Percentiles rank a stretch among this genome's conserved stretches.
These are phyloP conservation scores for Saccostrea echinata DNA, from an alignment of 1,140 invertebrate species.

Conservation along the genomic window DNA sequence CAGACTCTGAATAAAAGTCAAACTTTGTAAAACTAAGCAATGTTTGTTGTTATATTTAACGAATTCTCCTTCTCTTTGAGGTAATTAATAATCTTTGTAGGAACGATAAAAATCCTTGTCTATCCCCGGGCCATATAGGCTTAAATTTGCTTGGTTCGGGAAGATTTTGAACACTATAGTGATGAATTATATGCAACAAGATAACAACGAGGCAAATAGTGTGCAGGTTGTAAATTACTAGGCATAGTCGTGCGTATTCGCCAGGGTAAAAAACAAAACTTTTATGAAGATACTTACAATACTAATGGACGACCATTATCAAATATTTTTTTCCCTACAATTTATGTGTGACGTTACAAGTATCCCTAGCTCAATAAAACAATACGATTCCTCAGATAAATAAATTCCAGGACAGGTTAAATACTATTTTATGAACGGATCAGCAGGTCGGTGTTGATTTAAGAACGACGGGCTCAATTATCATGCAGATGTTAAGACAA, in stretches of 20 bases:
- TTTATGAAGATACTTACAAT: no score
- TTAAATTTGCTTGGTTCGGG: background rate
- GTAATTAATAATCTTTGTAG: constrained; percentile 33
- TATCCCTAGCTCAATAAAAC: background rate
- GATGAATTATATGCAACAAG: constrained; percentile 1
- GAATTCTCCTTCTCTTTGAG: background rate
- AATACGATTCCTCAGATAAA: background rate
- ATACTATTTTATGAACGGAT: background rate
- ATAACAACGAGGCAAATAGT: background rate
- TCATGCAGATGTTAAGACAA: constrained; percentile 15
- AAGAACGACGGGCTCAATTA: background rate
- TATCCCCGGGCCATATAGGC: background rate
- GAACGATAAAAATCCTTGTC: constrained; percentile 23
- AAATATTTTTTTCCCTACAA: no score
- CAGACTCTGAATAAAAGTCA: constrained; percentile 35
- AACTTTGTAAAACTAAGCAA: constrained; percentile 22
- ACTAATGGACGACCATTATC: no score
- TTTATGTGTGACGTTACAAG: no score
- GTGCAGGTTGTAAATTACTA: background rate
- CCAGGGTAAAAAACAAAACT: no score
- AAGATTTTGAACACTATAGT: constrained; percentile 15
- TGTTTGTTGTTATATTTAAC: background rate
- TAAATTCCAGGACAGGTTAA: background rate
- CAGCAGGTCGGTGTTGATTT: background rate
- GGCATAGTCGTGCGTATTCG: no score